These are phyloP conservation scores for Sphaerophoria rueppellii DNA, from an alignment of 2,888 invertebrate genomes.

Conservation along the genomic window DNA sequence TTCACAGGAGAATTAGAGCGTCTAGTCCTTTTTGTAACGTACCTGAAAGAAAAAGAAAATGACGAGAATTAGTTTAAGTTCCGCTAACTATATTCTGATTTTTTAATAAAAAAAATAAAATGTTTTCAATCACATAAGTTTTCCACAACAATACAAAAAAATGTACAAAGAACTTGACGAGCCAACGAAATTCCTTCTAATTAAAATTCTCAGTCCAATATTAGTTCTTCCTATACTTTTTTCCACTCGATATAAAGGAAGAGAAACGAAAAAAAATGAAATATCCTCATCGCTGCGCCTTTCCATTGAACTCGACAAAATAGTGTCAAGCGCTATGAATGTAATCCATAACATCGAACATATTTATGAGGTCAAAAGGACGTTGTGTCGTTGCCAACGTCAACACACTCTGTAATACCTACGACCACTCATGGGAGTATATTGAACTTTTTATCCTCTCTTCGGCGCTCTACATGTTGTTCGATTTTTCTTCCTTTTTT, in stretches of 20 bases:
- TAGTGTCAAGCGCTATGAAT: conserved; percentile 57
- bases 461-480: neutral
- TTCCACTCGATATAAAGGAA: neutral
- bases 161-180: too few relatives aligned
- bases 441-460: conserved; percentile 46
- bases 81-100: too few relatives aligned
- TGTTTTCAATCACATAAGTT: too few relatives aligned
- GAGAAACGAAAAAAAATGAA: neutral
- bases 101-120: too few relatives aligned
- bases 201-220: conserved; percentile 1
- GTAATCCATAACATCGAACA: conserved; percentile 54
- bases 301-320: conserved; percentile 44
- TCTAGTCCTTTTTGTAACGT: too few relatives aligned
- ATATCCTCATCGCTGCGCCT: conserved; percentile 12
- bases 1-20: too few relatives aligned
- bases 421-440: conserved; percentile 40
- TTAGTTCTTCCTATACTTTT: neutral
- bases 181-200: too few relatives aligned
- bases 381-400: conserved; percentile 46
- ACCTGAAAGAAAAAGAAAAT: too few relatives aligned
- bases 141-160: too few relatives aligned
- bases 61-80: too few relatives aligned
- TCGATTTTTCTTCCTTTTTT: neutral
- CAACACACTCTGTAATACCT: conserved; percentile 27
- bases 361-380: conserved; percentile 69